A percentile compares a stretch with the other conserved stretches of the same genome.
Evolutionary conservation across 1,140 invertebrate species (phyloP).

Genomic region (Diorhabda carinulata): DNA sequence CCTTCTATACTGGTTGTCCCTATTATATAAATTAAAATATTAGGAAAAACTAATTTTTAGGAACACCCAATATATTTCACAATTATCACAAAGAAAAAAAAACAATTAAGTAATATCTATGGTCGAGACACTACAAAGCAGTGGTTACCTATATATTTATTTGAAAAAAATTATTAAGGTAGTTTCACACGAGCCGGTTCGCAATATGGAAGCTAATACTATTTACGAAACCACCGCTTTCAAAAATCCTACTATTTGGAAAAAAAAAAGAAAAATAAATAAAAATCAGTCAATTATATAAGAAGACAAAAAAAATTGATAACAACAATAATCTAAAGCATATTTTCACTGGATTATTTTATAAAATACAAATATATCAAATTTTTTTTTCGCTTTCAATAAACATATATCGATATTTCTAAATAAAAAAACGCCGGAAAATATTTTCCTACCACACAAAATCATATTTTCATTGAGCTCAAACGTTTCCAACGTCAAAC

Average conservation of each 20-base stretch:
- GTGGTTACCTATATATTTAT: neutral
- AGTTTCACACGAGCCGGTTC: neutral
- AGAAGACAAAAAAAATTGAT: neutral
- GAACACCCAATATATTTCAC: neutral
- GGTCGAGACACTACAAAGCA: too few relatives aligned
- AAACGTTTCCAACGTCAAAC: slow-evolving; percentile 26
- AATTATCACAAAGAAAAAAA: neutral
- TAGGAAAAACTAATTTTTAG: neutral
- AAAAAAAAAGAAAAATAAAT: neutral
- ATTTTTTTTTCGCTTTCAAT: neutral
- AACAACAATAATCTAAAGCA: neutral
- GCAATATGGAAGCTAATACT: neutral
- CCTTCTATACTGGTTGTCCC: neutral
- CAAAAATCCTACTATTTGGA: neutral
- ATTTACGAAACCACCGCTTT: neutral
- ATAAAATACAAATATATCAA: neutral
- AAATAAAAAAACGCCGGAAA: neutral
- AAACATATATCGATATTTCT: neutral
- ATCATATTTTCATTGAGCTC: neutral
- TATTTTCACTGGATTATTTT: neutral
- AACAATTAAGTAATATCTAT: too few relatives aligned
- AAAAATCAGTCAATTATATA: neutral
- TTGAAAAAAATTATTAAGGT: neutral
- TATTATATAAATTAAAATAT: neutral
- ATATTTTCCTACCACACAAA: neutral